phyloP scores from a whole-genome alignment of 1,140 invertebrate species.

The Paraescarpia echinospica region DNA sequence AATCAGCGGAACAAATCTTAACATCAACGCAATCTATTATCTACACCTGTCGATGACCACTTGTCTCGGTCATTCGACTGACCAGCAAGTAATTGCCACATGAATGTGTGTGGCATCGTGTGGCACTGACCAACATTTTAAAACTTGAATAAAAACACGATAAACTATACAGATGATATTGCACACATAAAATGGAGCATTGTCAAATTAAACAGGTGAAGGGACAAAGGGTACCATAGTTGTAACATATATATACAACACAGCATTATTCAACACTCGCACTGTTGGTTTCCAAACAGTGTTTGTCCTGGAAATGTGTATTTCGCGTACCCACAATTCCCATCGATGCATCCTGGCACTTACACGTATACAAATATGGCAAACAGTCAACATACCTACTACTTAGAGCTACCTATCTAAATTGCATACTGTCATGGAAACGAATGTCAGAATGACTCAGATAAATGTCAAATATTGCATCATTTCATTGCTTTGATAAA shows the following conservation, averaged over 20 bases:
- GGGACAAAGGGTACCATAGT: background rate
- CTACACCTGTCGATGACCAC: background rate
- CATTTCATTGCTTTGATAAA: no score
- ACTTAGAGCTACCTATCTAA: background rate
- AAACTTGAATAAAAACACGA: background rate
- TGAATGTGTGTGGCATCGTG: background rate
- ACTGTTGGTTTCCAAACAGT: background rate
- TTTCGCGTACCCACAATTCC: background rate
- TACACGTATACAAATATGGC: background rate
- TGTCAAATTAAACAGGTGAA: background rate
- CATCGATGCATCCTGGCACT: background rate
- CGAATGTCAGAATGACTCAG: background rate
- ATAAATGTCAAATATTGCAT: background rate
- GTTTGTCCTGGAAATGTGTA: background rate
- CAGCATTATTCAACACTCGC: background rate
- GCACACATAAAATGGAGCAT: background rate
- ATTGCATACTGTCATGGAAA: background rate
- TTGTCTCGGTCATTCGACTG: background rate
- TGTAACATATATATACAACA: background rate
- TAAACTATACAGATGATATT: constrained; percentile 1
- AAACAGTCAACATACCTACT: background rate
- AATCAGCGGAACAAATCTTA: background rate
- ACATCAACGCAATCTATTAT: background rate
- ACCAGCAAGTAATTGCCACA: background rate
- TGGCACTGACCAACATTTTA: background rate